phyloP scores from a whole-genome alignment of 2,113 vertebrate genomes.

The Lasiurus borealis region DNA sequence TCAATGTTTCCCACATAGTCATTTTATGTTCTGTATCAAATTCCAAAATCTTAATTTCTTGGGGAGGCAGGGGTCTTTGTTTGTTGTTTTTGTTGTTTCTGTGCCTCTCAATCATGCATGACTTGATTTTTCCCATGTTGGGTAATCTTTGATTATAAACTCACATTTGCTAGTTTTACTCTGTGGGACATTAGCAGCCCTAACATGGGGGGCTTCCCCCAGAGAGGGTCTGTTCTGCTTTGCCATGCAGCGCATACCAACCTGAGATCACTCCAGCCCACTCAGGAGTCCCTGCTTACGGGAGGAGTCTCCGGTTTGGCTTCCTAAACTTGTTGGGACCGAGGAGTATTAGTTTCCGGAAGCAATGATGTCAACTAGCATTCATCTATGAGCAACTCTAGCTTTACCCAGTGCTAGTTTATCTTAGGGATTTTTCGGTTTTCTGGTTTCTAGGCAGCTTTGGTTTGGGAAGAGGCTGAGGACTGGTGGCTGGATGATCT shows the following conservation, averaged over 20 bases:
- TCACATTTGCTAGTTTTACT: slow-evolving; percentile 1
- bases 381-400: background rate
- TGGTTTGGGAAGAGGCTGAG: background rate
- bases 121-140: background rate
- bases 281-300: background rate
- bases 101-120: background rate
- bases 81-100: background rate
- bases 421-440: background rate
- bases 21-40: background rate
- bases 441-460: background rate
- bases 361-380: background rate
- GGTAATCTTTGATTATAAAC: background rate
- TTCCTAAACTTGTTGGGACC: background rate
- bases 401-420: background rate
- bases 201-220: background rate
- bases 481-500: background rate
- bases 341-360: background rate
- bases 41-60: slow-evolving; percentile 9
- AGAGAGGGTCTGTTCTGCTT: background rate
- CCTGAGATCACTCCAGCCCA: background rate
- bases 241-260: background rate
- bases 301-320: background rate
- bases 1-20: background rate
- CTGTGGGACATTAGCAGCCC: background rate
- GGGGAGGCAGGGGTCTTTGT: no score